These are phyloP conservation scores for Poeciliopsis occidentalis DNA, from an alignment of 2,113 vertebrate species.

Conservation along the genomic window DNA sequence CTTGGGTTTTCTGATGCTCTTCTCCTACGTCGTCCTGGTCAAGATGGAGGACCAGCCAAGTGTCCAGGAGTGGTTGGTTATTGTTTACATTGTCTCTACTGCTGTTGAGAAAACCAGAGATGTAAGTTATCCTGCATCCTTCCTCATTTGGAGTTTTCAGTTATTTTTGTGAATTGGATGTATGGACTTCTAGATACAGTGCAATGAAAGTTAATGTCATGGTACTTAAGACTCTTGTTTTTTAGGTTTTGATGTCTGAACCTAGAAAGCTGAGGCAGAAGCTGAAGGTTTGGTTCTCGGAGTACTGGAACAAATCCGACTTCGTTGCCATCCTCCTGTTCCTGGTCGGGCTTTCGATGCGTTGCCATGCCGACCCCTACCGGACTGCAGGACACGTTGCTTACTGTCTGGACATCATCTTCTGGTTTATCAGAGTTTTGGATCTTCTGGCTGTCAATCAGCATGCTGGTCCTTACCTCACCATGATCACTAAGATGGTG, in stretches of 20 bases:
- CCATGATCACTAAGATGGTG: conserved; percentile 98
- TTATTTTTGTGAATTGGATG: not conserved
- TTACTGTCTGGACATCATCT: conserved; percentile 96
- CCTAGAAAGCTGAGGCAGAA: conserved; percentile 90
- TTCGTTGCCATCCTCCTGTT: conserved; percentile 90
- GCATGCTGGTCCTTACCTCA: conserved; percentile 94
- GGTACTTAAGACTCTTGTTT: not conserved
- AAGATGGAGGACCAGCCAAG: conserved; percentile 88
- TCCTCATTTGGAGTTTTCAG: not conserved
- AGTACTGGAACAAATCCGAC: conserved; percentile 97
- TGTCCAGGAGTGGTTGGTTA: conserved; percentile 91
- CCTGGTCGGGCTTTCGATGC: conserved; percentile 84
- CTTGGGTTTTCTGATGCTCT: conserved; percentile 91
- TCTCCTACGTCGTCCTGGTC: conserved; percentile 91
- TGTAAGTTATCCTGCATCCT: conserved; percentile 76
- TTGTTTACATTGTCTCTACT: conserved; percentile 89
- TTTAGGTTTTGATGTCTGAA: conserved; percentile 90
- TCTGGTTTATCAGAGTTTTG: conserved; percentile 93
- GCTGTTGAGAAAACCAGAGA: conserved; percentile 92
- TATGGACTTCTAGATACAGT: not conserved
- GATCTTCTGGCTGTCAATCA: conserved; percentile 97
- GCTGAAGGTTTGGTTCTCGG: conserved; percentile 93
- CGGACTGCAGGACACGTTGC: conserved; percentile 84
- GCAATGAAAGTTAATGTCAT: not conserved
- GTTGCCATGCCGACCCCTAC: conserved; percentile 79